Evolutionary conservation across 2,797 vertebrate genomes (phyloP).

Genomic region (Arrhamphus sclerolepis): DNA sequence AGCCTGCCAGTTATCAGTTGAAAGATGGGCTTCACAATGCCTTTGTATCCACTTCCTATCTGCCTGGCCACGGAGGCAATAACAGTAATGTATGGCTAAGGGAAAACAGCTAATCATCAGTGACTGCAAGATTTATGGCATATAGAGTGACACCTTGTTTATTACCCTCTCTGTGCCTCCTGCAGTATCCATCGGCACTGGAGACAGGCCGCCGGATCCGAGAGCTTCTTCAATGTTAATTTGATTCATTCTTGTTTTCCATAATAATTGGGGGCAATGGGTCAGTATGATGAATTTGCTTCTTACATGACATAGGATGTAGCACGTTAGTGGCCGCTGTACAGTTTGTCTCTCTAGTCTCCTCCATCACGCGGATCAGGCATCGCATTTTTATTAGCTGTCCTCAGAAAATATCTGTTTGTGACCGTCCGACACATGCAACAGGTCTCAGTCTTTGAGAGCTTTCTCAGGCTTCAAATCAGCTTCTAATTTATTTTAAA

Average conservation of each 20-base stretch:
- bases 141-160: constrained; percentile 81
- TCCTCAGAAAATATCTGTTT: constrained; percentile 26
- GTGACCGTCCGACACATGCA: constrained; percentile 9
- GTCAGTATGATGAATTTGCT: constrained; percentile 76
- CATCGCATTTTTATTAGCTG: constrained; percentile 34
- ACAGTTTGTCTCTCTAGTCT: constrained; percentile 47
- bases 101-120: constrained; percentile 85
- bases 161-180: constrained; percentile 70
- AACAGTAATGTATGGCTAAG: constrained; percentile 85
- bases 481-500: constrained; percentile 47
- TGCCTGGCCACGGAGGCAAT: constrained; percentile 78
- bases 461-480: constrained; percentile 21
- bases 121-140: constrained; percentile 85
- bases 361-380: constrained; percentile 39
- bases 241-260: constrained; percentile 81
- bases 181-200: constrained; percentile 57
- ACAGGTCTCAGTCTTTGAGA: constrained; percentile 41
- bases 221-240: constrained; percentile 78
- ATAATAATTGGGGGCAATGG: constrained; percentile 81
- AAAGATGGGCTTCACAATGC: constrained; percentile 81
- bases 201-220: constrained; percentile 58
- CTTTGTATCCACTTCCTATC: constrained; percentile 82
- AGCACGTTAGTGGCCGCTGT: constrained; percentile 40
- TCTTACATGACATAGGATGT: constrained; percentile 74
- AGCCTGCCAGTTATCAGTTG: constrained; percentile 78